Base-by-base conservation (phyloP, 2,113 vertebrate genomes). In the Lamprologus ornatipinnis region DNA sequence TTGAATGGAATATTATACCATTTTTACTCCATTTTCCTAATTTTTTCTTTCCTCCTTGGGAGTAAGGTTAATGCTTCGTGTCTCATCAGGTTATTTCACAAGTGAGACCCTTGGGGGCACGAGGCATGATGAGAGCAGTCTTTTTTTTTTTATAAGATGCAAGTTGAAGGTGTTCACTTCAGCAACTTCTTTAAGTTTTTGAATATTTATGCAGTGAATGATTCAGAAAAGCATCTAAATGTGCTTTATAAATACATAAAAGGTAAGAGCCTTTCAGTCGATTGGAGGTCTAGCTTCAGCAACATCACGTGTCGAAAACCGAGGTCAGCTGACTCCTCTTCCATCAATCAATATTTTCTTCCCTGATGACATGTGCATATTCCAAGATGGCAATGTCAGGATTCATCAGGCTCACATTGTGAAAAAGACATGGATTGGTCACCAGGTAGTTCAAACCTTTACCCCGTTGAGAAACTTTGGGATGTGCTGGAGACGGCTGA, bases 61-160 rank as follows among this genome's bases (percentile, higher is more conserved):
- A 80, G 57, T 57, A 85, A 85, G 82, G 84, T 83, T 89, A 84
- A 88, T 88, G 82, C 60, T 80, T 86, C 12, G 55, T 80, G 68
- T 89, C 60, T 75, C 73, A 83, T 85, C n/a, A 80, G 47, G 53
- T 82, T 88, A 53, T 86, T 89, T 79, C 81, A 86, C n/a, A 55
- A 73, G 63, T 51, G 79, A 82, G 40, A 63, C 68, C 86, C 79
- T 86, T 53, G 26, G 35, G 58, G 63, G 26, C 45, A 70, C 10
- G 7, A n/a, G 49, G 57, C 12, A 5, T 40, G 51, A 4, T 82
- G 17, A 21, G 15, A 78, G 10, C 6, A 78, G 73, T 51, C 26
- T 49, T 23, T 6, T 42, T 10, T 40, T 47, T 79, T 19, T 83
- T 1, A 17, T 10, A 70, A 86, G 45, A 58, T 68, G 7, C 53